Conservation (phyloP, 2,797 vertebrate species). For the Danio tinwini region DNA sequence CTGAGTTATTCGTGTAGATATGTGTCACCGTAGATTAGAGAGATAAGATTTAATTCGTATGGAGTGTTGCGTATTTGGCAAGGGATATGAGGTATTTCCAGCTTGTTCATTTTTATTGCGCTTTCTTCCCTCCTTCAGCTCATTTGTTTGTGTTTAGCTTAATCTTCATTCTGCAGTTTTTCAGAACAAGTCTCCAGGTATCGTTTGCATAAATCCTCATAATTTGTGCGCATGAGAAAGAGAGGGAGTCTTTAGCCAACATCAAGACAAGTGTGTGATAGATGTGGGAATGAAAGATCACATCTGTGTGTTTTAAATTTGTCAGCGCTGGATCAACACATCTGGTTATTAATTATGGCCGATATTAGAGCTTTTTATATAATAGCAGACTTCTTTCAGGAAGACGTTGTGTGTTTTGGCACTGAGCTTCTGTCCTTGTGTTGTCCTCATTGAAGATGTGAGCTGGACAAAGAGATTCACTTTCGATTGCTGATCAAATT, state of each 20-base stretch:
- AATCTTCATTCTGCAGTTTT: constrained; percentile 38
- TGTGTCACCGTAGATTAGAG: constrained; percentile 26
- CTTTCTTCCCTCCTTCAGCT: constrained; percentile 15
- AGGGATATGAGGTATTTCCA: constrained; percentile 43
- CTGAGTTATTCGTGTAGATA: constrained; percentile 38
- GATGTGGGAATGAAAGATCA: constrained; percentile 69
- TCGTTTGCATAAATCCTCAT: constrained; percentile 40
- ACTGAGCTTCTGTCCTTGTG: constrained; percentile 64
- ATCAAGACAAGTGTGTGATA: constrained; percentile 55
- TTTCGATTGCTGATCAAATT: constrained; percentile 14
- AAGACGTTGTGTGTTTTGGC: constrained; percentile 68
- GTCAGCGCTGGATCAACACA: constrained; percentile 55
- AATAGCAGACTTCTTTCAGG: constrained; percentile 68
- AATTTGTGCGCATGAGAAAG: constrained; percentile 21
- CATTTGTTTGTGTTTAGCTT: constrained; percentile 46
- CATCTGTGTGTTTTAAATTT: constrained; percentile 61
- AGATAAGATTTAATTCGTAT: constrained; percentile 26
- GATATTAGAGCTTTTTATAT: constrained; percentile 61
- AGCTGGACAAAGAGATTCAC: constrained; percentile 47
- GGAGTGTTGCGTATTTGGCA: constrained; percentile 40
- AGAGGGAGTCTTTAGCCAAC: constrained; percentile 37
- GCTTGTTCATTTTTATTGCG: constrained; percentile 19
- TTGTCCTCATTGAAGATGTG: constrained; percentile 58
- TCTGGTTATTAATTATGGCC: constrained; percentile 71
- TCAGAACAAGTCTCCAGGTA: constrained; percentile 40